A percentile compares a stretch with the other conserved stretches of the same genome.
Conservation (phyloP, 1,140 invertebrate genomes). For the Drosophila serrata region DNA sequence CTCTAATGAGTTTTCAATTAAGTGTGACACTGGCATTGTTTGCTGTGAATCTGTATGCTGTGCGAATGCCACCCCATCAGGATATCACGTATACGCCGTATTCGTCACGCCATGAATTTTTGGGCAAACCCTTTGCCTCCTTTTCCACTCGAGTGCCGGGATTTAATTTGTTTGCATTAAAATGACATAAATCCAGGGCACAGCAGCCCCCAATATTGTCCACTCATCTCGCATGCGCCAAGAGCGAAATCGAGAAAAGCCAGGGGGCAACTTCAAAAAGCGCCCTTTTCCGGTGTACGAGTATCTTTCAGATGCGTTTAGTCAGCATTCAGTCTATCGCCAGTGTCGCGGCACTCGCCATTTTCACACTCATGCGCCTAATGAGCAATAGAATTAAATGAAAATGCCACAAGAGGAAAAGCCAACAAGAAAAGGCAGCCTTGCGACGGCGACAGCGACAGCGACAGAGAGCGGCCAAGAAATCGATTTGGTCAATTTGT, state of each 20-base stretch:
- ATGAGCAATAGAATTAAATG: constrained; percentile 83
- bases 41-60: constrained; percentile 28
- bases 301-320: constrained; percentile 31
- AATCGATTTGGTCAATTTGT: constrained; percentile 84
- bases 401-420: constrained; percentile 73
- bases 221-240: constrained; percentile 75
- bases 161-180: constrained; percentile 79
- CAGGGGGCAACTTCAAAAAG: constrained; percentile 21
- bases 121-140: constrained; percentile 14
- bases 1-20: constrained; percentile 81
- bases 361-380: constrained; percentile 80
- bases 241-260: constrained; percentile 3
- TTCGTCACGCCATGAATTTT: constrained; percentile 43
- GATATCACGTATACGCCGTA: constrained; percentile 49
- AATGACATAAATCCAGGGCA: constrained; percentile 70
- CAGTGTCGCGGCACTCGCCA: constrained; percentile 64
- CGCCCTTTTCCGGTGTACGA: constrained; percentile 60
- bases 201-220: constrained; percentile 55
- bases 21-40: constrained; percentile 65
- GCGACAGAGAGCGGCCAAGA: constrained; percentile 54
- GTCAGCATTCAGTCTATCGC: constrained; percentile 17
- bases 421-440: constrained; percentile 41
- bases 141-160: constrained; percentile 61
- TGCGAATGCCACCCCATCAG: constrained; percentile 6
- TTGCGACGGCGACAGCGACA: constrained; percentile 20